Base-by-base conservation (phyloP, 2,113 vertebrate species). In the Oreochromis niloticus region DNA sequence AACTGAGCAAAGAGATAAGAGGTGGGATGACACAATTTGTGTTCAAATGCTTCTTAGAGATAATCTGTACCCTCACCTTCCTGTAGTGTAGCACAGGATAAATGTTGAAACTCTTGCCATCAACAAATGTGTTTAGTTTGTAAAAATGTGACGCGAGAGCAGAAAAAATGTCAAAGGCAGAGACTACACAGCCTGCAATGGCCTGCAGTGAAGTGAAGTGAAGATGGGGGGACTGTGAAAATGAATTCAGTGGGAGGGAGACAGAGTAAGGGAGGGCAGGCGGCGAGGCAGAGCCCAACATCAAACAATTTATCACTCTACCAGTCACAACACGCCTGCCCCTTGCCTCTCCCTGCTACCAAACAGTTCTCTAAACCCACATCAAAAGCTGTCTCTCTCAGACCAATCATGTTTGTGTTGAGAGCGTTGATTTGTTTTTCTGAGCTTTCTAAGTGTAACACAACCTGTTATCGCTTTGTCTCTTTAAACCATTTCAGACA, bases 291-390 rank as follows among this genome's bases (percentile, higher is more conserved):
- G 87, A 90, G 73, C 86, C 78, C 39, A 91, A 95, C 93, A 93
- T 96, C 91, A 95, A 95, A 95, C 93, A 94, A 89, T 95, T 93
- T 92, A 95, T 95, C 90, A 91, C 90, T 89, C 59, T 82, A 85
- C 94, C 89, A 94, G 95, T 96, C 91, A 86, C 92, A 93, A 91
- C 95, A 90, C 82, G 94, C 87, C 91, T 81, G 57, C 43, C 84
- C 81, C 83, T 90, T 16, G 87, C 90, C 80, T 92, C 84, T 93
- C 86, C 87, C 87, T 83, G 81, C 89, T 92, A 87, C 89, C 88
- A 90, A 88, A 89, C 83, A 93, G 81, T 90, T 88, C 56, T 71
- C 63, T 39, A 61, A 92, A 92, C 84, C 88, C 89, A 94, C 93
- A 93, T 93, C 92, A 94, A 94, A 92, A 81, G 19, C 81, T 71